Evolutionary conservation across 2,113 vertebrate species (phyloP), one percentile per base, ranked within the genome.

Genomic region (Vireo altiloquus): DNA sequence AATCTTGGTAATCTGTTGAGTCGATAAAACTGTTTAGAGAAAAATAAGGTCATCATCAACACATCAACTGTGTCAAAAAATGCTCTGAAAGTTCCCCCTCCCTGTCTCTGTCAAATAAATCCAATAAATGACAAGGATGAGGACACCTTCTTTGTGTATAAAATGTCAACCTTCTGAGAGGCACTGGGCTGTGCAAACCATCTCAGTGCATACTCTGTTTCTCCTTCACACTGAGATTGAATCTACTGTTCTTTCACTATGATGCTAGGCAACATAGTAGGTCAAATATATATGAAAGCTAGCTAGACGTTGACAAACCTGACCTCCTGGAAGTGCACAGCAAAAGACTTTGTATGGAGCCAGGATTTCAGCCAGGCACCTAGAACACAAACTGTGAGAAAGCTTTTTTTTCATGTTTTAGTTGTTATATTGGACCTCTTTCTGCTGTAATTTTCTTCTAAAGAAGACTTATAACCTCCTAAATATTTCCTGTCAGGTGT

Each of bases 391-490:
- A 92, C 68, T 75, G 68, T 50, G 71, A 89, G 63, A 90, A 93
- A 88, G 19, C 37, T n/a, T 78, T 90, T 90, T 90, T 81, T 82
- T 94, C 31, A 8, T 75, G 49, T 86, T 90, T 74, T 64, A 47
- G 20, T 82, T 93, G 53, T 89, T 96, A 52, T 53, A 84, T 74
- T 87, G 85, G 71, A 88, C 42, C 22, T 60, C 37, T 70, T 87
- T 94, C 88, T 90, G 44, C 65, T 84, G 52, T 78, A 89, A 64
- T 94, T 96, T 93, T 96, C 68, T 96, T 78, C 82, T 93, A 78
- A 95, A 93, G 88, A 96, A 93, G 92, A 97, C 93, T 96, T 95
- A 96, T 16, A 93, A 86, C 88, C 82, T 82, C 69, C 77, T 94
- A 68, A 83, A 92, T 80, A 71, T 80, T 69, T 83, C n/a, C 53